phyloP scores from a whole-genome alignment of 2,888 invertebrate species.

The Hydrotaea diabolus region DNA sequence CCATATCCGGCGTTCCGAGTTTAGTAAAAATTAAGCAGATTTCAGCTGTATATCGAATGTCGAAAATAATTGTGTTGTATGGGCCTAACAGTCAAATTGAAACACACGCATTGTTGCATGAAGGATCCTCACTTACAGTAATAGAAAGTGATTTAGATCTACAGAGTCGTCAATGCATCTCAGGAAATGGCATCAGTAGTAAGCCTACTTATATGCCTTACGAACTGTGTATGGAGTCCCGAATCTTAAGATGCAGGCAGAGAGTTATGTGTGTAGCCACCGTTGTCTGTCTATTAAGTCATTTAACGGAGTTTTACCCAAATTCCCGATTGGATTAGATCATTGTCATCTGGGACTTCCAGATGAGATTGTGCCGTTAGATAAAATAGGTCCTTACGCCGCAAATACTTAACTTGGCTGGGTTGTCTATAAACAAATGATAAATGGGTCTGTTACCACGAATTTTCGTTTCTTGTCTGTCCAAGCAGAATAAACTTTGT shows the following conservation, averaged over 20 bases:
- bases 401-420: constrained; percentile 37
- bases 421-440: constrained; percentile 36
- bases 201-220: constrained; percentile 25
- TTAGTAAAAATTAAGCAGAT: no score
- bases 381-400: constrained; percentile 31
- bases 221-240: constrained; percentile 45
- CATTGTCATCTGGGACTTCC: not conserved
- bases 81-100: constrained; percentile 38
- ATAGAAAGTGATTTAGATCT: constrained; percentile 38
- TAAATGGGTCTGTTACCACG: not conserved
- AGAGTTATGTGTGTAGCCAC: constrained; percentile 47
- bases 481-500: not conserved
- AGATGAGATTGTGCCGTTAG: not conserved
- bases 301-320: not conserved
- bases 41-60: no score
- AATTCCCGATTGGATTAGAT: not conserved
- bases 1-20: no score
- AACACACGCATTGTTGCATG: constrained; percentile 49
- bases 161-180: constrained; percentile 1
- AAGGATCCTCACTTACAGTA: constrained; percentile 46
- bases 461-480: not conserved
- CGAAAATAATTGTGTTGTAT: constrained; percentile 31
- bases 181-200: constrained; percentile 30
- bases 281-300: not conserved
- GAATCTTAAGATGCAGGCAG: constrained; percentile 54